Evolutionary conservation across 2,113 vertebrate species (phyloP).

Genomic region (Podiceps cristatus): DNA sequence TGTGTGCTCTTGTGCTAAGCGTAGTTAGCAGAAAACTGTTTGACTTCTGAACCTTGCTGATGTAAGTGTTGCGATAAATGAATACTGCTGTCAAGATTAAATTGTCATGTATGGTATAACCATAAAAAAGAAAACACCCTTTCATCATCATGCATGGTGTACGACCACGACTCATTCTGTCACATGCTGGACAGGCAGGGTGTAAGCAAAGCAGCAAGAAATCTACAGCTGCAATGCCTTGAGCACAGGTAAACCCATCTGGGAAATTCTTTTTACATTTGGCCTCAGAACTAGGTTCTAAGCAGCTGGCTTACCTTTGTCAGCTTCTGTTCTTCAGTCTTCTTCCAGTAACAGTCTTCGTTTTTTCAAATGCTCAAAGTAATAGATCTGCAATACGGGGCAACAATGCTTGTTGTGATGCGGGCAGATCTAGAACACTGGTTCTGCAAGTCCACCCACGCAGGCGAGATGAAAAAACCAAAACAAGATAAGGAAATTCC

Average conservation of each 20-base stretch:
- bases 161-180: background rate
- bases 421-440: conserved; percentile 7
- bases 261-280: background rate
- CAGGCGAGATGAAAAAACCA: conserved; percentile 34
- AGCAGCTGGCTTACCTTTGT: conserved; percentile 38
- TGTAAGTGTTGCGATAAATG: background rate
- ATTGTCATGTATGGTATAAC: background rate
- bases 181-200: background rate
- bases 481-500: conserved; percentile 44
- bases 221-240: background rate
- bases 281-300: background rate
- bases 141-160: background rate
- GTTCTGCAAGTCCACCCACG: conserved; percentile 29
- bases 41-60: background rate
- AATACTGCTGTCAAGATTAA: background rate
- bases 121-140: background rate
- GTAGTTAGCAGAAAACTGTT: background rate
- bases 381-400: background rate
- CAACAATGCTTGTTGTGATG: background rate
- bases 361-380: background rate
- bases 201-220: background rate
- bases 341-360: background rate
- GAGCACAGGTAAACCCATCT: background rate
- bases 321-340: background rate
- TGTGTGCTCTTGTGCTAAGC: background rate